Base-by-base conservation (phyloP, 1,140 invertebrate genomes). In the Hylyphantes graminicola region DNA sequence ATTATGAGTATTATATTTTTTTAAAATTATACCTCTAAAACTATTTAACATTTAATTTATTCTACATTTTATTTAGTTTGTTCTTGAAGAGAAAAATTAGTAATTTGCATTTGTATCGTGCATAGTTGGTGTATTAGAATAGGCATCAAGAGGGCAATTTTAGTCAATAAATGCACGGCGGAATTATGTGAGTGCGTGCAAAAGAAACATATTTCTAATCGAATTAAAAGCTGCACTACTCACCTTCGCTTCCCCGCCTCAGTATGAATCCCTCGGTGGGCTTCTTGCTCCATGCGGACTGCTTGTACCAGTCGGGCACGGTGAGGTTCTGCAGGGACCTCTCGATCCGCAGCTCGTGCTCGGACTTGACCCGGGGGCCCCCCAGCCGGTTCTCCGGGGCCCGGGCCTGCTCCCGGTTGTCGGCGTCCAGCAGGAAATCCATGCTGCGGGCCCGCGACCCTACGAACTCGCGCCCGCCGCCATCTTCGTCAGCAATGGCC, bases 271-370 rank as follows among this genome's bases (percentile, higher is more conserved):
- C 88, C 82, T 90, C 88, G 59, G 86, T 79, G 13, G 76, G 80
- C 21, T 80, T 82, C 10, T 65, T 76, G 53, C 81, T 57, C 83
- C 87, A 82, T 59, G 88, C 89, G 19, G 94, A 94, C 89, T 95
- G 95, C 90, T 95, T 96, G 91, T 95, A 96, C 97, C 97, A 98
- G 88, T 98, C 96, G 63, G 97, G 97, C 57, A 98, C 94, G 90
- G 97, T 96, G 77, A 98, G 93, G 87, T 96, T 95, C 89, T 97
- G 95, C 86, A 98, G 90, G 21, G 96, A 97, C 86, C 96, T 93
- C 89, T 97, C 95, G 74, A 98, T 95, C 76, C 97, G 92, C 77
- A 98, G 91, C 90, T 98, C 96, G 91, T 97, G 96, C 90, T 97
- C 96, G 73, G 89, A 90, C 11, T 89, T 89, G 9, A 88, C 87